phyloP scores from a whole-genome alignment of 2,888 invertebrate genomes.

The Allacma fusca region DNA sequence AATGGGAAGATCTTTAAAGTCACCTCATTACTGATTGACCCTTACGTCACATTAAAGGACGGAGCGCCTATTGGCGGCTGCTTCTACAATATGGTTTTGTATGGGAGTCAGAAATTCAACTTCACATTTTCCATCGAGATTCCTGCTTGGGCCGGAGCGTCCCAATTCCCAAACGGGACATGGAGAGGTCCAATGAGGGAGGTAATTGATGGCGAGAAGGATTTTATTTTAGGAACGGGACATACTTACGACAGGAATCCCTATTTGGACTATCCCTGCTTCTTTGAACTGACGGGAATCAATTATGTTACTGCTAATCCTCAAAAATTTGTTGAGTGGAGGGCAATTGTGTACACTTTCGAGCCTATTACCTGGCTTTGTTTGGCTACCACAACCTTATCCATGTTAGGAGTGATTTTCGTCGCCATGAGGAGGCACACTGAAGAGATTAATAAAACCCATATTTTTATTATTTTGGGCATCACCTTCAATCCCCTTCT shows the following conservation, averaged over 20 bases:
- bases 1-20: too few relatives aligned
- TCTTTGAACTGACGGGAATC: neutral
- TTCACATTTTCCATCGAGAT: neutral
- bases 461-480: too few relatives aligned
- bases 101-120: neutral
- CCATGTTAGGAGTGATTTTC: neutral
- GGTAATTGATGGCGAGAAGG: neutral
- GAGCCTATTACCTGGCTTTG: neutral
- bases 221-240: neutral
- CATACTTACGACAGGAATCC: constrained; percentile 4
- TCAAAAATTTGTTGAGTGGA: neutral
- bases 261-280: neutral
- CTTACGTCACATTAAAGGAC: constrained; percentile 6
- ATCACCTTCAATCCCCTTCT: too few relatives aligned
- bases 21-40: neutral
- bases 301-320: neutral
- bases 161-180: constrained; percentile 5
- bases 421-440: too few relatives aligned
- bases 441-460: too few relatives aligned
- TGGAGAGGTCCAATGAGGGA: constrained; percentile 13
- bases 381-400: too few relatives aligned
- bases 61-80: neutral
- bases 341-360: neutral
- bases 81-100: neutral
- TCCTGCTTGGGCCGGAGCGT: neutral